Percentiles rank a stretch among this genome's conserved stretches.
Evolutionary conservation across 2,113 vertebrate genomes (phyloP).

Genomic region (Noctilio leporinus): DNA sequence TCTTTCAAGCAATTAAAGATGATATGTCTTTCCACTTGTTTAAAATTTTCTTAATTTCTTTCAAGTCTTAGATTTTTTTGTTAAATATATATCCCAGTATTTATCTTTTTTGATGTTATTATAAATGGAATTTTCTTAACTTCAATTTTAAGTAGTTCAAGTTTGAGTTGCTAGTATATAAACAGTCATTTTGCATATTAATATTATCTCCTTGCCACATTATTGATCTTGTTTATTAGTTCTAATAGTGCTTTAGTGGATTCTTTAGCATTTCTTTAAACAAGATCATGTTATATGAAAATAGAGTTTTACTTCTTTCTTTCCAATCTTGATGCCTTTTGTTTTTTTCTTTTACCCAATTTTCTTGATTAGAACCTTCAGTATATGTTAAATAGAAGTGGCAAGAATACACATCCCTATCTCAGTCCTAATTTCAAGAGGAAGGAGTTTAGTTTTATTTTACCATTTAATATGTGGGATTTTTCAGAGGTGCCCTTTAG

Average conservation of each 20-base stretch:
- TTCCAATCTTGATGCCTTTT: background rate
- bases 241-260: background rate
- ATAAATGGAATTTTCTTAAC: background rate
- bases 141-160: background rate
- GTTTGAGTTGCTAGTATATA: background rate
- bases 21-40: background rate
- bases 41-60: background rate
- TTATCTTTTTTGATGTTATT: background rate
- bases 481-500: background rate
- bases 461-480: background rate
- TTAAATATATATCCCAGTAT: background rate
- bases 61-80: constrained; percentile 14
- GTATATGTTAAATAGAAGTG: background rate
- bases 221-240: background rate
- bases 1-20: background rate
- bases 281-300: background rate
- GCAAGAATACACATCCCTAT: background rate
- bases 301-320: background rate
- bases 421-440: background rate
- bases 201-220: background rate
- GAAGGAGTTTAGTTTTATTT: background rate
- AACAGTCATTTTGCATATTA: background rate
- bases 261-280: background rate
- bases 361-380: background rate
- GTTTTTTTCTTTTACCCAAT: background rate